Conservation (phyloP, 1,140 invertebrate species). For the Hydropsyche tenuis region DNA sequence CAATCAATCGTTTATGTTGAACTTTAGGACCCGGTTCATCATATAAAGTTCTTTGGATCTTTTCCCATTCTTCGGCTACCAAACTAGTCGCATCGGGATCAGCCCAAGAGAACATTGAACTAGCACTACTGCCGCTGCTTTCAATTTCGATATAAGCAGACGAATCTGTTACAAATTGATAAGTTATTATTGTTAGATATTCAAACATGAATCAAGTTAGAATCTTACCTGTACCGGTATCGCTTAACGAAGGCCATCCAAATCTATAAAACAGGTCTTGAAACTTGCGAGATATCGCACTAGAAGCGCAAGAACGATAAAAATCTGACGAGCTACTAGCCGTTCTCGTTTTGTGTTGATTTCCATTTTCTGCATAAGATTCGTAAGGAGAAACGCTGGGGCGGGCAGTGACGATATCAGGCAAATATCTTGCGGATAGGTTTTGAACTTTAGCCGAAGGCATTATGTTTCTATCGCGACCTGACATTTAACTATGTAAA, state of each 20-base stretch:
- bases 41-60: conserved; percentile 60
- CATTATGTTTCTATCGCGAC: conserved; percentile 37
- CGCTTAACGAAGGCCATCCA: conserved; percentile 48
- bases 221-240: conserved; percentile 44
- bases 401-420: conserved; percentile 41
- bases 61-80: conserved; percentile 59
- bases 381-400: conserved; percentile 23
- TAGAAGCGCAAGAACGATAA: conserved; percentile 13
- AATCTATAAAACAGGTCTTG: conserved; percentile 41
- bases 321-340: background rate
- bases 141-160: conserved; percentile 60
- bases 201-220: background rate
- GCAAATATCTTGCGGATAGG: conserved; percentile 30
- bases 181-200: too few relatives aligned
- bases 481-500: conserved; percentile 39
- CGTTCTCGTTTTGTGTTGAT: background rate
- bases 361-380: conserved; percentile 37
- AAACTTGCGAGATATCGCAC: conserved; percentile 44
- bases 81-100: conserved; percentile 57
- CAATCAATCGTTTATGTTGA: conserved; percentile 55
- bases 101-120: conserved; percentile 57
- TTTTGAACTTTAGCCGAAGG: conserved; percentile 32
- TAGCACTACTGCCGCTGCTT: conserved; percentile 58
- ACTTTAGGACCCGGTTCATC: conserved; percentile 59
- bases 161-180: conserved; percentile 52